A percentile compares a stretch with the other conserved stretches of the same genome.
Conservation (phyloP, 2,113 vertebrate species). For the Entelurus aequoreus region DNA sequence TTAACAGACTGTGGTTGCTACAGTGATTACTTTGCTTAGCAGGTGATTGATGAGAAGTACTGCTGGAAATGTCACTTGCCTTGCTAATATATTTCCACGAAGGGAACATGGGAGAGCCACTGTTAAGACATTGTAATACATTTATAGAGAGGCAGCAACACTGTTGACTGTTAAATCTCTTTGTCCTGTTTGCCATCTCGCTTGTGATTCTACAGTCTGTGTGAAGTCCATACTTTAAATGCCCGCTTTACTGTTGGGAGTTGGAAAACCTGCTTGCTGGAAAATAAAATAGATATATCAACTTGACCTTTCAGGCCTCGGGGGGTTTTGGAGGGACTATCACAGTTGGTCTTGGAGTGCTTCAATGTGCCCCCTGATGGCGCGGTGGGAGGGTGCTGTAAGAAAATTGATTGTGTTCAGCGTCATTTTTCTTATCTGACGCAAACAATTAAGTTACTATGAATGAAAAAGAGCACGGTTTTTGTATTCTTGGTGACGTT, state of each 20-base stretch:
- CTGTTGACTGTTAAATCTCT: constrained; percentile 8
- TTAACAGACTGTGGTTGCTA: constrained; percentile 66
- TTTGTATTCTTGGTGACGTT: too few species aligned
- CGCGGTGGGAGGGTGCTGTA: too few species aligned
- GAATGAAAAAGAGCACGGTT: too few species aligned
- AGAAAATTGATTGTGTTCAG: too few species aligned
- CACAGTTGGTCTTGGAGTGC: too few species aligned
- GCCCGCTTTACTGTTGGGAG: not conserved
- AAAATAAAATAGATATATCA: too few species aligned
- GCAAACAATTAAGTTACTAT: too few species aligned
- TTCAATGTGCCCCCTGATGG: too few species aligned
- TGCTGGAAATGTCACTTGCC: constrained; percentile 66
- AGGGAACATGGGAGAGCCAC: constrained; percentile 50
- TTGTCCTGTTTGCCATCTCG: constrained; percentile 17
- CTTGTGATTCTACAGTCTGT: constrained; percentile 18
- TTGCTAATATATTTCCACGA: constrained; percentile 62
- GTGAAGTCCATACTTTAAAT: not conserved
- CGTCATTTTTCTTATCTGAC: too few species aligned
- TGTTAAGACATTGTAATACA: constrained; percentile 57
- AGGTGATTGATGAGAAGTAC: constrained; percentile 67
- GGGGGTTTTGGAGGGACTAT: too few species aligned
- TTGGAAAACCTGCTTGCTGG: too few species aligned
- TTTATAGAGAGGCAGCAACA: constrained; percentile 35
- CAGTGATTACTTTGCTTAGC: constrained; percentile 69
- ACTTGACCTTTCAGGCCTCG: too few species aligned